Percentiles rank a stretch among this genome's conserved stretches.
Evolutionary conservation across 2,113 vertebrate species (phyloP).

Genomic region (Tamias sibiricus): DNA sequence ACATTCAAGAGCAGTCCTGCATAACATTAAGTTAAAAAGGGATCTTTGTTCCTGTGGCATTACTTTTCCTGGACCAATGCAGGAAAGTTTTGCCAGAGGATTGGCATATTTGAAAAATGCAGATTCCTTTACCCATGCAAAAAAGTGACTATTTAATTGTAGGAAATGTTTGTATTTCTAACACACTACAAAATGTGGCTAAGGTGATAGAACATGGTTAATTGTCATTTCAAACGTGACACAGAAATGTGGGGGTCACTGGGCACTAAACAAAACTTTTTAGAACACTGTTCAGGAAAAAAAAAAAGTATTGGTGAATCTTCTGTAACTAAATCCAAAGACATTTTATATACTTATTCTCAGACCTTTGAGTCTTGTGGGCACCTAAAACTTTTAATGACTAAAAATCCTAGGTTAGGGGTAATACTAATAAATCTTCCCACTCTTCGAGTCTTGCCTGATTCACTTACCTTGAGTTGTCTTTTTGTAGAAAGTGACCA

Average conservation of each 20-base stretch:
- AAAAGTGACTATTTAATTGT: neutral
- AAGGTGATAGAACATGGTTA: neutral
- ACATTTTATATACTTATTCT: constrained; percentile 38
- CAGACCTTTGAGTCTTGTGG: neutral
- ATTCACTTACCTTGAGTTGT: constrained; percentile 64
- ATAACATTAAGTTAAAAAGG: neutral
- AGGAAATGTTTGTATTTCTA: neutral
- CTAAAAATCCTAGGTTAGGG: neutral
- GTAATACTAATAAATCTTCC: neutral
- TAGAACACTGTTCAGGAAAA: neutral
- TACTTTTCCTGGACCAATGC: neutral
- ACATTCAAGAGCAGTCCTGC: neutral
- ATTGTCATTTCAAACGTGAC: neutral
- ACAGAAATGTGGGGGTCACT: neutral
- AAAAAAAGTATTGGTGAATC: neutral
- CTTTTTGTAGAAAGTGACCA: neutral
- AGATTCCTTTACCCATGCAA: neutral
- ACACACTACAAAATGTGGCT: neutral
- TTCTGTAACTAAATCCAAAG: neutral
- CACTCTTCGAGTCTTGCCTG: neutral
- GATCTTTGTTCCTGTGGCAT: neutral
- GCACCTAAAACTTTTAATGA: neutral
- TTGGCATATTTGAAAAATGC: neutral
- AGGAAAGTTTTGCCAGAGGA: neutral
- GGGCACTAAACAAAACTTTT: neutral